Base-by-base conservation (phyloP, 2,888 invertebrate genomes). In the Drosophila affinis region DNA sequence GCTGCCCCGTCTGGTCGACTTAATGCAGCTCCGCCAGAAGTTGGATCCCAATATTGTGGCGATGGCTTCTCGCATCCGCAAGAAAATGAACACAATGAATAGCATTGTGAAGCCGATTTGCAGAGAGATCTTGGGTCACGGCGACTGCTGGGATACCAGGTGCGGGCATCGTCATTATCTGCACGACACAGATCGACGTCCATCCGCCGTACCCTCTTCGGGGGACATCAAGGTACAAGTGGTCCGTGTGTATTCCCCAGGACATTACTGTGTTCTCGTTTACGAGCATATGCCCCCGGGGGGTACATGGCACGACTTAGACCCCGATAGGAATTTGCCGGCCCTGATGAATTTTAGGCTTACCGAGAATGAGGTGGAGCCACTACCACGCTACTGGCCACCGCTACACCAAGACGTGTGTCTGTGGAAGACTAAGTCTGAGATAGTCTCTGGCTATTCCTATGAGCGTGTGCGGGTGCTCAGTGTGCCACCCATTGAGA, bases 1-100 rank as follows among this genome's bases (percentile, higher is more conserved):
- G 51, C 29, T 83, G 70, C 83, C 83, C 5, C 87, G 84, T 0
- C 65, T 83, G 1, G 81, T 83, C 9, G 71, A 86, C 49, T 80
- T 83, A 18, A n/a, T 83, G 14, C 14, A 53, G 53, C 64, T 55
- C 54, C 83, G 78, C 54, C 76, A 83, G 48, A 12, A 24, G 0
- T 62, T 83, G 7, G 81, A 86, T 18, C 51, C 59, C 2, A 10
- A 10, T 12, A 9, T 88, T 0, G 18, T 72, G 10, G 47, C 46
- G 5, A 10, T 83, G 24, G 62, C 81, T 9, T 62, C 48, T 0
- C 12, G 18, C 0, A 75, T 86, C n/a, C 83, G 81, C 6, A 9
- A 59, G 29, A 9, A 78, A 7, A 4, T 71, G 51, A 56, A 65
- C 12, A 9, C 17, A 3, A 10, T 1, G 9, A 67, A 65, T 0